Conservation (phyloP, 1,140 invertebrate genomes). For the Sycophaga agraensis region DNA sequence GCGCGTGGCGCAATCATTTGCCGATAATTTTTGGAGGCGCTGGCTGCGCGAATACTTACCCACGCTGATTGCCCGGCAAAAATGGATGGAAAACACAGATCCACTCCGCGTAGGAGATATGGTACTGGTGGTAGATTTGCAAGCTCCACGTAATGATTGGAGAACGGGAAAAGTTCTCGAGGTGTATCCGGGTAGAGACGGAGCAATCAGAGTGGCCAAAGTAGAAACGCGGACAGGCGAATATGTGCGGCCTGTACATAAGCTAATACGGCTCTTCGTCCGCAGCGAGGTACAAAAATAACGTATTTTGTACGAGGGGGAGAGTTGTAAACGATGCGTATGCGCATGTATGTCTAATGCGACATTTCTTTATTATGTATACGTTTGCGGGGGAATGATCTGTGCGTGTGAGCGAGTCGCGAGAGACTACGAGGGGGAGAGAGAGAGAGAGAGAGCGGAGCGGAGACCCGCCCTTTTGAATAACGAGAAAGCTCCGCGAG, state of each 20-base stretch:
- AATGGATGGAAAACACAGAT: slow-evolving; percentile 30
- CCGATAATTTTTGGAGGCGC: slow-evolving; percentile 38
- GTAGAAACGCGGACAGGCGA: neutral
- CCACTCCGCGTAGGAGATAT: too few relatives aligned
- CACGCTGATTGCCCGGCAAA: slow-evolving; percentile 32
- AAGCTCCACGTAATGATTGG: neutral
- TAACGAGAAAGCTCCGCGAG: too few relatives aligned
- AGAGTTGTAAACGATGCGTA: too few relatives aligned
- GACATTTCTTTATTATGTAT: too few relatives aligned
- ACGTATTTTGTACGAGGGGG: too few relatives aligned
- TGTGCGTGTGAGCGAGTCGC: too few relatives aligned
- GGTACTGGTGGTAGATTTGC: neutral
- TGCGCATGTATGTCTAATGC: too few relatives aligned
- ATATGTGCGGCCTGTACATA: neutral
- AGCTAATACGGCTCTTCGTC: neutral
- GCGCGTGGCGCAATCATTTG: slow-evolving; percentile 15
- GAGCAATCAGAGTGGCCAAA: neutral
- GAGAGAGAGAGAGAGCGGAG: too few relatives aligned
- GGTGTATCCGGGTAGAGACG: neutral
- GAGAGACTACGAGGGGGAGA: too few relatives aligned
- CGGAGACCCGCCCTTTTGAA: too few relatives aligned
- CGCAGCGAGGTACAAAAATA: too few relatives aligned
- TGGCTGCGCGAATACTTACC: slow-evolving; percentile 38
- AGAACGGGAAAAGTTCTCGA: neutral
- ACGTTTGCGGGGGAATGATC: too few relatives aligned